Evolutionary conservation across 1,140 invertebrate genomes (phyloP).

Genomic region (Papilio helenus): DNA sequence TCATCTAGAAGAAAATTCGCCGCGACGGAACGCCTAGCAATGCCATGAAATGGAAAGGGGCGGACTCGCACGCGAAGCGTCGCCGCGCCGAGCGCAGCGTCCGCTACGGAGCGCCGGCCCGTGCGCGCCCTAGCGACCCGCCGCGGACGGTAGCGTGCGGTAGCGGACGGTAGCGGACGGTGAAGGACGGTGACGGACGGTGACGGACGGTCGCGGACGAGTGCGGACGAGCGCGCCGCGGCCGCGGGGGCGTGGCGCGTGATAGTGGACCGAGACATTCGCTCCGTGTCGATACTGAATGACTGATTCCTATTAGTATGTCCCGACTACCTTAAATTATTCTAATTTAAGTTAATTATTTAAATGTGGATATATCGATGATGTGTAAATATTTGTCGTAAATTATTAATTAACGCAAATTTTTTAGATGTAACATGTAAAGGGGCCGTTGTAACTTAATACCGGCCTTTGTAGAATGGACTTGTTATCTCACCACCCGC

Average conservation of each 20-base stretch:
- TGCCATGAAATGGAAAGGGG: conserved; percentile 51
- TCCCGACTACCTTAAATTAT: conserved; percentile 77
- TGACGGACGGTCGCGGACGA: neutral
- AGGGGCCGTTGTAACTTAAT: conserved; percentile 62
- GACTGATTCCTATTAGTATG: conserved; percentile 82
- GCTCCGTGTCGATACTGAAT: conserved; percentile 69
- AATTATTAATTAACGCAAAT: conserved; percentile 78
- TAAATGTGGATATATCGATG: conserved; percentile 75
- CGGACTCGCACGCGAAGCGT: conserved; percentile 43
- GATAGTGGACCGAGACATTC: conserved; percentile 42
- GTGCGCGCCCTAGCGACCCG: conserved; percentile 39
- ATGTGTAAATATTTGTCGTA: conserved; percentile 80
- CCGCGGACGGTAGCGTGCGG: neutral
- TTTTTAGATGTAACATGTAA: conserved; percentile 71
- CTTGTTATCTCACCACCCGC: conserved; percentile 80
- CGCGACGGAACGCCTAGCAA: conserved; percentile 55
- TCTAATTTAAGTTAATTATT: conserved; percentile 79
- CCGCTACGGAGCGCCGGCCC: conserved; percentile 56
- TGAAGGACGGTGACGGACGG: neutral
- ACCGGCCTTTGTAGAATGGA: conserved; percentile 75
- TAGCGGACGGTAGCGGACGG: neutral
- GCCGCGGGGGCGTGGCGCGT: neutral
- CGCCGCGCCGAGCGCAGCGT: conserved; percentile 54
- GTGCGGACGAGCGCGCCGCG: neutral
- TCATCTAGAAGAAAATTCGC: conserved; percentile 59